phyloP scores from a whole-genome alignment of 2,797 vertebrate genomes.

The Acipenser ruthenus region DNA sequence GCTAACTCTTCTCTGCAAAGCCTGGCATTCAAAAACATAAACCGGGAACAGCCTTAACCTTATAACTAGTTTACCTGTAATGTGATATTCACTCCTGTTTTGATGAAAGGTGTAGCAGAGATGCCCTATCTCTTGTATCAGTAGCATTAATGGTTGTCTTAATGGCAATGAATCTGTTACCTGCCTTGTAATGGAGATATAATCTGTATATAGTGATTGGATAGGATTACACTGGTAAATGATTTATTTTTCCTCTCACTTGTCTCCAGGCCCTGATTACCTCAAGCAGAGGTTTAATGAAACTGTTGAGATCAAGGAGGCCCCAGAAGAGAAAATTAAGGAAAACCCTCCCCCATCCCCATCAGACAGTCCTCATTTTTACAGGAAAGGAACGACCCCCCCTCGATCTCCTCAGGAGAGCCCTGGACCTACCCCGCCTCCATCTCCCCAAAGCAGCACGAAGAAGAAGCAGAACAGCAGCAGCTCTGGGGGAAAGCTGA shows the following conservation, averaged over 20 bases:
- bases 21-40: no score
- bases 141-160: no score
- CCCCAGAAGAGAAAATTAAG: constrained; percentile 70
- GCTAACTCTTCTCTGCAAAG: no score
- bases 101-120: constrained; percentile 26
- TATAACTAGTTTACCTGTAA: neutral
- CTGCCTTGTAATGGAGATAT: constrained; percentile 14
- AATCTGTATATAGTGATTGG: constrained; percentile 24
- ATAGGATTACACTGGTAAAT: neutral
- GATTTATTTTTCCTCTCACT: no score
- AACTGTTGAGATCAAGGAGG: constrained; percentile 77
- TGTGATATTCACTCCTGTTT: constrained; percentile 17
- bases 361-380: constrained; percentile 84
- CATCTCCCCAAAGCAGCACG: constrained; percentile 65
- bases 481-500: constrained; percentile 57
- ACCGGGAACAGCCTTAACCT: no score
- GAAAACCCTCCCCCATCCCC: constrained; percentile 53
- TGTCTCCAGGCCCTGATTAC: constrained; percentile 81
- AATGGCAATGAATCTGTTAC: neutral
- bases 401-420: constrained; percentile 68
- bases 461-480: constrained; percentile 67
- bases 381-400: constrained; percentile 87
- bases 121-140: neutral
- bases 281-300: constrained; percentile 85
- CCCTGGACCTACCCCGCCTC: constrained; percentile 58